A percentile compares a stretch with the other conserved stretches of the same genome.
These are phyloP conservation scores for Lepus americanus DNA, from an alignment of 2,113 vertebrate species.

Conservation along the genomic window DNA sequence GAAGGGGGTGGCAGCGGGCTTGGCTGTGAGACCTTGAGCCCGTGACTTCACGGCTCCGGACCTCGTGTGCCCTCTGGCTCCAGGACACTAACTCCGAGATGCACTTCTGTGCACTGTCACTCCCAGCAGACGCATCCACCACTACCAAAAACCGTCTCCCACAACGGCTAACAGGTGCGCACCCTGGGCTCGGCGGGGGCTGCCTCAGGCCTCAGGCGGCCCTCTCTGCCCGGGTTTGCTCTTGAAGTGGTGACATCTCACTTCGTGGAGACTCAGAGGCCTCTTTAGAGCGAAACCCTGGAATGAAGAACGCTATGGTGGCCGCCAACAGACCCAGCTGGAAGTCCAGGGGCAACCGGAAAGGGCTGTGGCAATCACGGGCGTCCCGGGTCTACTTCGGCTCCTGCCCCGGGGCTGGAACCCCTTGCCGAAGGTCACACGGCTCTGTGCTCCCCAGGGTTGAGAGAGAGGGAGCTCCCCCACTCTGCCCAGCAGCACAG, in stretches of 20 bases:
- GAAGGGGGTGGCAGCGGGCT: neutral
- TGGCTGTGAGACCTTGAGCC: neutral
- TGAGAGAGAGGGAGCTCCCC: neutral
- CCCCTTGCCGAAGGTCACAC: neutral
- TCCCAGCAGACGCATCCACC: neutral
- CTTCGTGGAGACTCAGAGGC: neutral
- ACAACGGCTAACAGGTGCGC: neutral
- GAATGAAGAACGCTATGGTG: too few relatives aligned
- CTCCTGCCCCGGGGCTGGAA: neutral
- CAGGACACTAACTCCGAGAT: neutral
- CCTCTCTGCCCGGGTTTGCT: neutral
- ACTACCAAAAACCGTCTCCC: neutral
- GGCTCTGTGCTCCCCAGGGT: neutral
- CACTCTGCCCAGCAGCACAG: neutral
- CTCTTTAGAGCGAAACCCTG: neutral
- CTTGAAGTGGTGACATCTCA: neutral
- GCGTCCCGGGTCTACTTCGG: neutral
- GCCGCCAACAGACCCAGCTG: neutral
- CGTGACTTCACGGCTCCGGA: neutral
- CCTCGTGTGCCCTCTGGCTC: neutral
- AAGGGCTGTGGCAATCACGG: neutral
- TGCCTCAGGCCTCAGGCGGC: neutral
- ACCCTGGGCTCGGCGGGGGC: neutral
- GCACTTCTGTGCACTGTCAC: neutral
- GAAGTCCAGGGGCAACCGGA: neutral